phyloP scores from a whole-genome alignment of 1,140 invertebrate species.

The Aphis craccivora region DNA sequence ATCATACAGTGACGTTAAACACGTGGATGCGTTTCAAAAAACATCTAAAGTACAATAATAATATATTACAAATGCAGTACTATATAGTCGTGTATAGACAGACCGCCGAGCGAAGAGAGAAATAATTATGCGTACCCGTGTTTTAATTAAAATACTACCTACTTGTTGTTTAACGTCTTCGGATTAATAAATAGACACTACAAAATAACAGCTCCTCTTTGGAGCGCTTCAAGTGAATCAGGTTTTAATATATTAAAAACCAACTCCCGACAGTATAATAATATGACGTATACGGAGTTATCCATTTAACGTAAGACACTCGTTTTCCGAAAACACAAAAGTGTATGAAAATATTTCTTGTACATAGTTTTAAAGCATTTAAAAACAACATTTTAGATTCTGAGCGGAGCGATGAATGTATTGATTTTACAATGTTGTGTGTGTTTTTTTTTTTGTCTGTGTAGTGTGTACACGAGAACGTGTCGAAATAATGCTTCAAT shows the following conservation, averaged over 20 bases:
- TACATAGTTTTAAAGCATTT: too few species aligned
- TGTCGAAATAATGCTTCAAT: too few species aligned
- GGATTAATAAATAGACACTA: slow-evolving; percentile 26
- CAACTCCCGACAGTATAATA: not conserved
- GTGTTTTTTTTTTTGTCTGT: too few species aligned
- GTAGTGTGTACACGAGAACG: too few species aligned
- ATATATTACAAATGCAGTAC: not conserved
- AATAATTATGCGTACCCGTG: not conserved
- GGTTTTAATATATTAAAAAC: slow-evolving; percentile 22
- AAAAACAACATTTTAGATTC: too few species aligned
- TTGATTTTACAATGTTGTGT: too few species aligned
- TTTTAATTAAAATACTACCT: slow-evolving; percentile 34
- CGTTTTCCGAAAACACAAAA: too few species aligned
- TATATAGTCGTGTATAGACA: not conserved
- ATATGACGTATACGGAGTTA: too few species aligned
- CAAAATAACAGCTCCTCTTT: not conserved
- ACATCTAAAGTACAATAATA: not conserved
- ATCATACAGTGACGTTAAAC: not conserved
- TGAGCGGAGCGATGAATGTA: too few species aligned
- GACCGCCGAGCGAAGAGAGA: not conserved
- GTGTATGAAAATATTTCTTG: too few species aligned
- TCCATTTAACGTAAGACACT: too few species aligned
- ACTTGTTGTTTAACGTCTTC: slow-evolving; percentile 4
- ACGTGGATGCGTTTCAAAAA: not conserved
- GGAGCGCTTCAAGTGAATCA: not conserved